Base-by-base conservation (phyloP, 2,888 invertebrate species). In the Crematogaster levior region DNA sequence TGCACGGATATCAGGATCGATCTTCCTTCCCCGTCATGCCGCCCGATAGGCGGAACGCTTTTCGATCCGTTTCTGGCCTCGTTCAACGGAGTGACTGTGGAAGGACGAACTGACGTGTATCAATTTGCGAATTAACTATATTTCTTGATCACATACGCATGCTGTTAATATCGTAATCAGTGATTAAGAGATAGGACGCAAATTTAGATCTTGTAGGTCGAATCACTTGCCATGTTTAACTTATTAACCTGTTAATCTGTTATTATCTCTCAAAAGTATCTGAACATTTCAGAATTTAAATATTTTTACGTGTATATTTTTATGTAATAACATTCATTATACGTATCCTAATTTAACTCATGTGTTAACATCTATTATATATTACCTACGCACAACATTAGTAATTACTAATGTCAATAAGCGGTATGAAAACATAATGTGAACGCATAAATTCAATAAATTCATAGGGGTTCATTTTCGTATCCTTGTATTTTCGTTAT, bases 1-100 rank as follows among this genome's bases (percentile, higher is more conserved):
- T 18, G 56, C 12, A 63, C 56, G 30, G 34, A 56, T 79, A 70
- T 53, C 40, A 24, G 68, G 65, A 87, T 88, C 88, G 87, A 88
- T 88, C 63, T 66, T n/a, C 34, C 79, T 77, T 74, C 63, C 73
- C 43, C 66, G 81, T 75, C 43, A 79, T 70, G 37, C 66, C 48
- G 51, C 51, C 75, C 51, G 75, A 75, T 60, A 74, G 65, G 37
- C 21, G 65, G 65, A 74, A 65, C 66, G 30, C n/a, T 51, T 66
- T 27, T 4, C 51, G 48, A 65, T 68, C 30, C 70, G 70, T 34
- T 70, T 12, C n/a, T 34, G 24, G 4, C 21, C 68, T 43, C 24
- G 30, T 46, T 21, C 18, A 24, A 51, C 37, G 5, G 15, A 15
- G 21, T 56, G 12, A 56, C 1, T 56, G 34, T 4, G 5, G 12